Base-by-base conservation (phyloP, 2,113 vertebrate species). In the Aphelocoma coerulescens region DNA sequence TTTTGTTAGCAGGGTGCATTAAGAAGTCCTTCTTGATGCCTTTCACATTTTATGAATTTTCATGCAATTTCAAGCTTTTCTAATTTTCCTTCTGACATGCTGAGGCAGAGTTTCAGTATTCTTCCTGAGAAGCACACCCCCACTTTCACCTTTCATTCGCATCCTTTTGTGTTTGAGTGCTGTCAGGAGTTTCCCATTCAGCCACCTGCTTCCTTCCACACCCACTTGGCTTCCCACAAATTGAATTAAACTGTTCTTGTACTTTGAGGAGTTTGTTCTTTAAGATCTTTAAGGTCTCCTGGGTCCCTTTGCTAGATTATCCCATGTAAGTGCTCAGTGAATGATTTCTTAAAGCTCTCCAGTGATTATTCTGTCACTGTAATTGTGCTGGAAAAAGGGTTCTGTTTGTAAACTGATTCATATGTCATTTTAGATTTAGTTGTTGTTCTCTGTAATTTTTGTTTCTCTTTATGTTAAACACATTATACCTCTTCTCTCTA, bases 331-430 rank as follows among this genome's bases (percentile, higher is more conserved):
- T 86, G 85, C 90, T 91, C 72, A 96, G 90, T 62, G 91, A 92
- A 87, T 84, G 76, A 84, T 93, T 96, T 96, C 79, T 87, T 95
- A 97, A 74, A 93, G 92, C 85, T 94, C 93, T 94, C 85, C 76
- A 89, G 88, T 95, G 90, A 92, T 97, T 94, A 85, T 95, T 93
- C 76, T 88, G 63, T 96, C 83, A 88, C 79, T 23, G 20, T 93
- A 96, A 88, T 88, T 83, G 71, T 88, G 41, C 79, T 94, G 80
- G 68, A 85, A 84, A 86, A 93, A 94, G 43, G 63, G 52, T 91
- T 93, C 79, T 93, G 58, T 95, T 95, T 94, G 92, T 96, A 93
- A 94, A 89, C 83, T 92, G 92, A 89, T 93, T 93, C 44, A 37
- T 84, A 12, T 94, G 74, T 86, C 14, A 87, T 95, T 93, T 91